phyloP scores from a whole-genome alignment of 1,140 invertebrate genomes.

The Hydropsyche tenuis region DNA sequence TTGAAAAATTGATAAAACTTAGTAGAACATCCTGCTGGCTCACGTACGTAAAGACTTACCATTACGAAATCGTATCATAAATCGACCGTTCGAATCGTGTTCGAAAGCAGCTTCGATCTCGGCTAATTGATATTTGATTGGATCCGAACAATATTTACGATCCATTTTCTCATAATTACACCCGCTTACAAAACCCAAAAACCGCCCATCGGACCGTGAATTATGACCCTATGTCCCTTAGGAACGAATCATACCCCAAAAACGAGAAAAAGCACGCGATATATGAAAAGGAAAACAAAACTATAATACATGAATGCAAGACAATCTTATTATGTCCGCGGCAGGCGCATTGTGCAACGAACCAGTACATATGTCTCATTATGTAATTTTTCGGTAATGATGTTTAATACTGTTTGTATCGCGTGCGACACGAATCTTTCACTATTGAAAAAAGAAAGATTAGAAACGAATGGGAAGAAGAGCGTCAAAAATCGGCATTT shows the following conservation, averaged over 20 bases:
- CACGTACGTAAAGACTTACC: too few species aligned
- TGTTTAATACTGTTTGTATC: not conserved
- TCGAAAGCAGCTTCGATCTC: constrained; percentile 10
- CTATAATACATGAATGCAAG: too few species aligned
- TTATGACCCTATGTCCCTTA: not conserved
- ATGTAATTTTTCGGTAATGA: too few species aligned
- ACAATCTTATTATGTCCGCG: too few species aligned
- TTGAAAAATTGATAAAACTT: too few species aligned
- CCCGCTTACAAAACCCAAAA: not conserved
- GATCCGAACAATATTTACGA: not conserved
- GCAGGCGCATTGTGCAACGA: too few species aligned
- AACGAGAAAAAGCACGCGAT: too few species aligned
- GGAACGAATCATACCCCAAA: too few species aligned
- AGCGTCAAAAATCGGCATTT: not conserved
- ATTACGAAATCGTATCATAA: not conserved
- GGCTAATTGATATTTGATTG: constrained; percentile 18
- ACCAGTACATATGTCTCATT: too few species aligned
- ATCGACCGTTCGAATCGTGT: constrained; percentile 4
- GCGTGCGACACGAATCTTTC: constrained; percentile 17
- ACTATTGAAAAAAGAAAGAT: constrained; percentile 3
- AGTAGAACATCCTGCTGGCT: too few species aligned
- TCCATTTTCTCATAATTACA: not conserved
- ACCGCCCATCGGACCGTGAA: not conserved
- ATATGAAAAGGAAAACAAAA: too few species aligned
- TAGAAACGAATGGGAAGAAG: not conserved